These are phyloP conservation scores for Apoda limacodes DNA, from an alignment of 2,888 invertebrate species.

Conservation along the genomic window DNA sequence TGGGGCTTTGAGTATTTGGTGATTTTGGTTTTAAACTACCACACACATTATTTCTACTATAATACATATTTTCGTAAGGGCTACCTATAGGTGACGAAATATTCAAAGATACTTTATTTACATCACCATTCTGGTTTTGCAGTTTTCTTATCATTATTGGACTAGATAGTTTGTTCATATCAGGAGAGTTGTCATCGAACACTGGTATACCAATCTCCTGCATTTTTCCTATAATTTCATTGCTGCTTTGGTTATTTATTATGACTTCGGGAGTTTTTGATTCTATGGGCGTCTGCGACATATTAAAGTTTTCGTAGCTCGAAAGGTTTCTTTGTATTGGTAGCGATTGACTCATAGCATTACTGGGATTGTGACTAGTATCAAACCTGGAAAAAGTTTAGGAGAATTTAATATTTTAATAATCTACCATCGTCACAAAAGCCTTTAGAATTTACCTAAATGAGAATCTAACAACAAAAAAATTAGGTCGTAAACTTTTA, in stretches of 20 bases:
- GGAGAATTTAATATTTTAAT: too few species aligned
- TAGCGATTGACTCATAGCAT: conserved; percentile 37
- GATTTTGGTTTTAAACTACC: conserved; percentile 51
- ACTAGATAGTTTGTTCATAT: conserved; percentile 42
- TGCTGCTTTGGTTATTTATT: conserved; percentile 33
- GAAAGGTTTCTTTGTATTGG: conserved; percentile 52
- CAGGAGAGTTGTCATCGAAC: conserved; percentile 38
- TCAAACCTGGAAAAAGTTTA: conserved; percentile 45
- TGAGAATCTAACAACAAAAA: too few species aligned
- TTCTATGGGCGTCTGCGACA: conserved; percentile 27
- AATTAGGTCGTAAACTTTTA: too few species aligned
- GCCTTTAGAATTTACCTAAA: too few species aligned
- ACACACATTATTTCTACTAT: conserved; percentile 41
- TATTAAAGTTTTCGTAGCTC: conserved; percentile 69
- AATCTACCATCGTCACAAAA: too few species aligned
- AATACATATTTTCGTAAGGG: conserved; percentile 74
- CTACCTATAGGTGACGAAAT: conserved; percentile 43
- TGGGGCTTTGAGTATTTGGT: conserved; percentile 65
- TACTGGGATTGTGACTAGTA: conserved; percentile 50
- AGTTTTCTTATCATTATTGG: conserved; percentile 51
- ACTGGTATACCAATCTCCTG: conserved; percentile 61
- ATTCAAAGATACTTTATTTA: conserved; percentile 19
- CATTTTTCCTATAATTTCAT: conserved; percentile 52
- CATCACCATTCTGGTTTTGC: conserved; percentile 34
- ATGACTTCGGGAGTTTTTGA: conserved; percentile 46